Evolutionary conservation across 1,140 invertebrate species (phyloP).

Genomic region (Drosophila ambigua): DNA sequence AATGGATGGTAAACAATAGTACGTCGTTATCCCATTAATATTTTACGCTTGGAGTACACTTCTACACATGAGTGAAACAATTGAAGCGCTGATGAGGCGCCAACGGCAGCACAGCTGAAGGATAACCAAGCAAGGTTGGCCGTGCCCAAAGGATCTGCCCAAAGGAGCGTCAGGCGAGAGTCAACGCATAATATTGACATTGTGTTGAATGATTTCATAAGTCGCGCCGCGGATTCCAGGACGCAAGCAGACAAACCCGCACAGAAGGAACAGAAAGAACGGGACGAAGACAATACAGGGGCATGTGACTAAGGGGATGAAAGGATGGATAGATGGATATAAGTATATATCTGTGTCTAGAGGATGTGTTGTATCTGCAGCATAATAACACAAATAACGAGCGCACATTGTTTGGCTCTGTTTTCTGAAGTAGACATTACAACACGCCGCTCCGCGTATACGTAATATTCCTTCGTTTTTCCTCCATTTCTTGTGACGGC

Average conservation of each 20-base stretch:
- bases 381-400: conserved; percentile 82
- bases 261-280: conserved; percentile 5
- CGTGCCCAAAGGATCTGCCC: background rate
- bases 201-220: conserved; percentile 75
- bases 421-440: conserved; percentile 68
- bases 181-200: conserved; percentile 69
- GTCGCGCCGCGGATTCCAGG: conserved; percentile 45
- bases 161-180: conserved; percentile 17
- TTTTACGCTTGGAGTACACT: conserved; percentile 75
- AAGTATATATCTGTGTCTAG: conserved; percentile 31
- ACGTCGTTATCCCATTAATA: conserved; percentile 83
- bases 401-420: conserved; percentile 69
- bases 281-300: conserved; percentile 44
- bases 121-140: conserved; percentile 9
- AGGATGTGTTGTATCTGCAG: conserved; percentile 57
- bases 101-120: conserved; percentile 4
- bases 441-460: conserved; percentile 67
- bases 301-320: conserved; percentile 61
- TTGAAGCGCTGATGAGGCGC: conserved; percentile 70
- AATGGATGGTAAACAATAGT: conserved; percentile 70
- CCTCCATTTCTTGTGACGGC: conserved; percentile 43
- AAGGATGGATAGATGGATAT: background rate
- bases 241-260: conserved; percentile 27
- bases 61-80: conserved; percentile 82
- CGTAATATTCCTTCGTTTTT: conserved; percentile 57